Base-by-base conservation (phyloP, 2,113 vertebrate genomes). In the Probosciger aterrimus region DNA sequence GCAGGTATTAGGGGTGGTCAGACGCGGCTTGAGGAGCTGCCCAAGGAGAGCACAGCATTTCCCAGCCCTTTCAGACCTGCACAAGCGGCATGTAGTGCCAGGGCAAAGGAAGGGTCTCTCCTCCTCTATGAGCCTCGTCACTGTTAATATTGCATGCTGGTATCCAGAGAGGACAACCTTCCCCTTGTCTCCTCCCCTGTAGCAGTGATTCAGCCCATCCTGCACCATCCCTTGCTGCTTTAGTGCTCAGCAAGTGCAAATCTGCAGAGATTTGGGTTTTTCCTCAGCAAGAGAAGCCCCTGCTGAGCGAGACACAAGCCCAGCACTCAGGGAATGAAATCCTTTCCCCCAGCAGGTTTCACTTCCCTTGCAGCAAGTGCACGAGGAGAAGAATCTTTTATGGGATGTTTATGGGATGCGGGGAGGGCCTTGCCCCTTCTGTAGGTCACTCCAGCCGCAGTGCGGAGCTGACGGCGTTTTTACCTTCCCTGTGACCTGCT, bases 1-100 rank as follows among this genome's bases (percentile, higher is more conserved):
- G 16, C 46, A 14, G 55, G 44, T 28, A 2, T 9, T 57, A 10
- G 31, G 35, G 44, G 87, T 35, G 52, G 22, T 63, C 33, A 22
- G 78, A 9, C 10, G 15, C 17, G 60, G 76, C 65, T 10, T 52
- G 16, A 22, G 35, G 53, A 78, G 77, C 52, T 73, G 60, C 83
- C 24, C 7, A 14, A 49, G 44, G 88, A 50, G 52, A 55, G 35
- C 4, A 3, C 2, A 28, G 86, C 0, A 0, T 64, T 82, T 55
- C 23, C 1, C 50, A 28, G 59, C 71, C 18, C 2, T 71, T 47
- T 33, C 28, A 39, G 71, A 33, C 46, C 52, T 55, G 57, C 49
- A 24, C 31, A 8, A 33, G 64, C 69, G 52, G 47, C 50, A 4
- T 13, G 52, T 14, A 55, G 60, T 74, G 52, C 16, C 53, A 31